Evolutionary conservation across 2,113 vertebrate species (phyloP).

Genomic region (Leptobrachium leishanense): DNA sequence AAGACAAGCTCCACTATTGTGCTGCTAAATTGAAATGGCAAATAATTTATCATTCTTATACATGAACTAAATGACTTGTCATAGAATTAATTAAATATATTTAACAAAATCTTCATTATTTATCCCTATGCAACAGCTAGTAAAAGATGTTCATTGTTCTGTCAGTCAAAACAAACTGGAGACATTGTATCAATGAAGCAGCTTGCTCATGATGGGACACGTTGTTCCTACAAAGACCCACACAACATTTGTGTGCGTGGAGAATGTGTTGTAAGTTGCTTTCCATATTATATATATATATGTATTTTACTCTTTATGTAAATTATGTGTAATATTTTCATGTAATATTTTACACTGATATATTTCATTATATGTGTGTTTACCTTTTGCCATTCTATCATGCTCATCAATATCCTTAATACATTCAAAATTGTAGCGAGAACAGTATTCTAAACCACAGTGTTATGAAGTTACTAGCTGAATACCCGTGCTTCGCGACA

Average conservation of each 20-base stretch:
- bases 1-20: not conserved
- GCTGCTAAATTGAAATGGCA: not conserved
- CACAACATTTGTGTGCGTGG: conserved; percentile 94
- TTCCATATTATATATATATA: conserved; percentile 10
- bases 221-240: conserved; percentile 91
- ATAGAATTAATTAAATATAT: not conserved
- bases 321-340: too few relatives aligned
- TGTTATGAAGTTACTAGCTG: too few relatives aligned
- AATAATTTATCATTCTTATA: not conserved
- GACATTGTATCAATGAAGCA: conserved; percentile 89
- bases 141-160: conserved; percentile 93
- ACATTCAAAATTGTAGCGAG: too few relatives aligned
- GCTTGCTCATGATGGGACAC: conserved; percentile 89
- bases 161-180: conserved; percentile 85
- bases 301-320: too few relatives aligned
- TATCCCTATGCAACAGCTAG: conserved; percentile 64
- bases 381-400: too few relatives aligned
- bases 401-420: too few relatives aligned
- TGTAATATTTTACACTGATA: too few relatives aligned
- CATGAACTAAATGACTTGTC: not conserved
- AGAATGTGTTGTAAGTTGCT: conserved; percentile 89
- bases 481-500: too few relatives aligned
- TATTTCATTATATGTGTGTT: too few relatives aligned
- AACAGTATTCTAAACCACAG: too few relatives aligned
- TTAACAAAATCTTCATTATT: not conserved